Conservation (phyloP, 2,113 vertebrate genomes). For the Crocuta crocuta region DNA sequence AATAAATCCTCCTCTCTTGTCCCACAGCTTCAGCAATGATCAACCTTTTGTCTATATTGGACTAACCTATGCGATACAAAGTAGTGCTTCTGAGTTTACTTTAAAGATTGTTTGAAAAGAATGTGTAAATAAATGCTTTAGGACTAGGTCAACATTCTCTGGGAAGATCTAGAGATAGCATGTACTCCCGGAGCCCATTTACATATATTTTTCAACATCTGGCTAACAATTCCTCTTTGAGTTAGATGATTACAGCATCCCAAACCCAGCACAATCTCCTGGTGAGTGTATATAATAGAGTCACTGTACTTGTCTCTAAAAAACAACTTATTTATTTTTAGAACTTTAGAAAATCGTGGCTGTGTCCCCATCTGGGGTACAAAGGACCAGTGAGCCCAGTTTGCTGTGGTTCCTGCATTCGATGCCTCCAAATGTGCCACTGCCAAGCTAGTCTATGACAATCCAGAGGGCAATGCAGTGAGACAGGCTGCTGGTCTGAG, state of each 20-base stretch:
- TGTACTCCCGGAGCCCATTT: slow-evolving; percentile 58
- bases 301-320: slow-evolving; percentile 74
- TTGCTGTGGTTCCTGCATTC: slow-evolving; percentile 35
- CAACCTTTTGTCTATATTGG: slow-evolving; percentile 7
- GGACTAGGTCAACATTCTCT: slow-evolving; percentile 60
- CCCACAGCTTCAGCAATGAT: background rate
- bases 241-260: slow-evolving; percentile 65
- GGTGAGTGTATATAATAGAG: slow-evolving; percentile 71
- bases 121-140: slow-evolving; percentile 55
- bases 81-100: background rate
- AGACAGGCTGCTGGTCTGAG: background rate
- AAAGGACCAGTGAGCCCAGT: slow-evolving; percentile 66
- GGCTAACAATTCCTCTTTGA: slow-evolving; percentile 78
- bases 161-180: slow-evolving; percentile 47
- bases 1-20: background rate
- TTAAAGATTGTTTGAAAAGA: slow-evolving; percentile 42
- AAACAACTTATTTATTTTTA: slow-evolving; percentile 70
- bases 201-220: slow-evolving; percentile 67
- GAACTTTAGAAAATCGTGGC: slow-evolving; percentile 66
- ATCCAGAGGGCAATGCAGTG: background rate
- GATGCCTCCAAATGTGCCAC: slow-evolving; percentile 25
- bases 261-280: slow-evolving; percentile 49
- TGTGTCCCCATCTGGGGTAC: slow-evolving; percentile 54
- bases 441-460: slow-evolving; percentile 5
- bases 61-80: slow-evolving; percentile 29